Evolutionary conservation across 2,888 invertebrate genomes (phyloP), one percentile per base, ranked within the genome.

Genomic region (Sclerodermus sp.): DNA sequence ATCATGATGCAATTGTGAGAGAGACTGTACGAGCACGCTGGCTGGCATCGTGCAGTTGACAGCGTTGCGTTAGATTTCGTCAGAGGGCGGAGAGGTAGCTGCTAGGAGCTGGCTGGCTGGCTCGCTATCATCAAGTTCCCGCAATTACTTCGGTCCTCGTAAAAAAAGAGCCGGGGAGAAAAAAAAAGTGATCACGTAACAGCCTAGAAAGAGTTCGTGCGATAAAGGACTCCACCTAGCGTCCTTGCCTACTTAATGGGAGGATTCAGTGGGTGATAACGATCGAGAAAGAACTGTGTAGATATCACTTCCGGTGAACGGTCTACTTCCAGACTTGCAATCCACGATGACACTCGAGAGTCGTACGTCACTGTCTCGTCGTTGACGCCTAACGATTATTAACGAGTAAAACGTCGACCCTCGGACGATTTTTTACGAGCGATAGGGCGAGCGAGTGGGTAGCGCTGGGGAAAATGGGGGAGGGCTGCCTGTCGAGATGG

Each of bases 371-470:
- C 48, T 61, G 59, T 57, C 55, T 52, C 47, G 42, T 39, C 39
- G 43, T 31, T 45, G 38, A 42, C 55, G 48, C 47, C 51, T 57
- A 57, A 66, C 66, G 58, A 66, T 66, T 66, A 66, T 64, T 66
- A 58, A 65, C 55, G 56, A 62, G 42, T 38, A 18, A 38, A 51
- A 37, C 42, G 41, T 47, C 36, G 32, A 41, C 38, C 50, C 42
- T 42, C 32, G 41, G 45, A 32, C 39, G 17, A 47, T 57, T 53
- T 48, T 32, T 41, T 29, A 43, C 37, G 37, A 34, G 29, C 23
- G 16, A 41, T 38, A 36, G 13, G 29, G 18, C 13, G 40, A 29
- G 29, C 40, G 40, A 40, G 40, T 17, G 13, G 40, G 40, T 40
- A 17, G 8, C 40, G 40, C 12, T 17, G 9, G 13, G 29, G 29